Percentiles rank a stretch among this genome's conserved stretches.
phyloP scores from a whole-genome alignment of 2,113 vertebrate genomes.

The Grammomys dolichurus region DNA sequence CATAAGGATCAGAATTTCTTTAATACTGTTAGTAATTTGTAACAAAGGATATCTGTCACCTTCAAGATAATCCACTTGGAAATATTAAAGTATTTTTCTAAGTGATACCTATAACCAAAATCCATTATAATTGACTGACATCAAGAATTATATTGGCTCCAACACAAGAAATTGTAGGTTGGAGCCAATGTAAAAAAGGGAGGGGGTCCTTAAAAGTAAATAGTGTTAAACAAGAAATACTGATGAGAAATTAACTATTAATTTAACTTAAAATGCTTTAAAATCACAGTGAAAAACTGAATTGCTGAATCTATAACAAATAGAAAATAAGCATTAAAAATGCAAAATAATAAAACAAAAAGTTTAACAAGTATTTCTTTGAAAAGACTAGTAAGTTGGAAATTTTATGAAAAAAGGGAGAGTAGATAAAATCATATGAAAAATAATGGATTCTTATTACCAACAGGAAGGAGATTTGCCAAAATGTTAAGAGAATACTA shows the following conservation, averaged over 20 bases:
- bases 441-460: background rate
- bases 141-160: background rate
- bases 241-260: background rate
- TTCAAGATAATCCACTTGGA: background rate
- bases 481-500: background rate
- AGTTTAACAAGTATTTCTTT: background rate
- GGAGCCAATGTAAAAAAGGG: background rate
- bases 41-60: background rate
- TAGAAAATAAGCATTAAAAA: constrained; percentile 4
- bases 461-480: background rate
- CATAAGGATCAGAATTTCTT: background rate
- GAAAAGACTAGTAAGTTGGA: background rate
- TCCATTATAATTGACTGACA: background rate
- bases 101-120: background rate
- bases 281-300: background rate
- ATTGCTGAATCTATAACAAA: background rate
- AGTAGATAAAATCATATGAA: background rate
- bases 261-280: background rate
- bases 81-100: background rate
- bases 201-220: background rate
- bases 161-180: background rate
- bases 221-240: background rate
- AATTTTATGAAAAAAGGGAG: background rate
- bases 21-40: background rate
- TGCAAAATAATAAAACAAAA: background rate